These are phyloP conservation scores for Rhagoletis zephyria DNA, from an alignment of 1,140 invertebrate species.

Conservation along the genomic window DNA sequence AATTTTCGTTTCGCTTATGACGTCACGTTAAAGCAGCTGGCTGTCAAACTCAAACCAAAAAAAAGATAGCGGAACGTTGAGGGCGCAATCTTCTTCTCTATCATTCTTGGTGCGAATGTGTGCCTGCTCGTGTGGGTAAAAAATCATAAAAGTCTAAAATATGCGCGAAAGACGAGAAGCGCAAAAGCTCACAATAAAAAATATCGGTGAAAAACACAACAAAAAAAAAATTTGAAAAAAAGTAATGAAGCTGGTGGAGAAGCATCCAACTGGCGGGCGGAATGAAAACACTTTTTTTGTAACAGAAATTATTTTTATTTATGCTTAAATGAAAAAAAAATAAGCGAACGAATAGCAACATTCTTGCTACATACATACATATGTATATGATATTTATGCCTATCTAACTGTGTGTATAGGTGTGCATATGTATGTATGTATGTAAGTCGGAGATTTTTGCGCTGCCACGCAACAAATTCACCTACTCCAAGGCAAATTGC, in stretches of 20 bases:
- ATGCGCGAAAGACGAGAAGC: conserved; percentile 19
- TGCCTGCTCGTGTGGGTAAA: not conserved
- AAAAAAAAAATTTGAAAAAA: not conserved
- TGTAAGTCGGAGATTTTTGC: not conserved
- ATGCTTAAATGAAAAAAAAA: not conserved
- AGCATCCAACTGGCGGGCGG: conserved; percentile 14
- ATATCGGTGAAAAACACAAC: conserved; percentile 38
- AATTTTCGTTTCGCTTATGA: no score
- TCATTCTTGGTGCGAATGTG: not conserved
- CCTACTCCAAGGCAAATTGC: conserved; percentile 14
- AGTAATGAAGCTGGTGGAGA: not conserved
- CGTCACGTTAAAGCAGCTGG: no score
- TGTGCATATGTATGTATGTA: not conserved
- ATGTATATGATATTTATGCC: no score
- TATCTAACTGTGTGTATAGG: no score
- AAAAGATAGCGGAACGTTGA: no score
- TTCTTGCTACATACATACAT: not conserved
- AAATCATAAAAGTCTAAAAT: conserved; percentile 36
- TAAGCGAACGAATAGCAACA: not conserved
- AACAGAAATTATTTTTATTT: not conserved
- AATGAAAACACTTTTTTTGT: not conserved
- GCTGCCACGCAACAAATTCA: conserved; percentile 1
- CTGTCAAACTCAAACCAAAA: no score
- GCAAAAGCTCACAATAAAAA: not conserved
- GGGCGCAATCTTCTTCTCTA: no score